Base-by-base conservation (phyloP, 2,797 vertebrate species). In the Bryconaethiops microstoma region DNA sequence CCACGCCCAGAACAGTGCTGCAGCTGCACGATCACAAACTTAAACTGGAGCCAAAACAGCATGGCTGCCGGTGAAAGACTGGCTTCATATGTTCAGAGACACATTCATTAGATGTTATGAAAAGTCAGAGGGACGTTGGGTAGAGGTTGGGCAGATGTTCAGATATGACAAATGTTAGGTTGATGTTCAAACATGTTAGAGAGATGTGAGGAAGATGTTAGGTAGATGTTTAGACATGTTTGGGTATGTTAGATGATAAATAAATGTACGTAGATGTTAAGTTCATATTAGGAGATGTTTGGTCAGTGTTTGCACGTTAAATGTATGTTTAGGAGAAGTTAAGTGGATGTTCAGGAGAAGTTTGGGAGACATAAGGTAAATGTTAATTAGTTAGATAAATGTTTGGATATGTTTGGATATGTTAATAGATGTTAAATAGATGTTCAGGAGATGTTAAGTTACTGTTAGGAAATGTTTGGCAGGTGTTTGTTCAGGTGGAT, bases 1-100 rank as follows among this genome's bases (percentile, higher is more conserved):
- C 29, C 75, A 68, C 50, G 63, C 75, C 48, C 25, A 60, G 42
- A 29, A 82, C 70, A 78, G 54, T 52, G 60, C 25, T 74, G 52
- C 62, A 82, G 76, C 62, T 82, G 70, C 62, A 52, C 70, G 21
- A 25, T 40, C 16, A 9, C 23, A 19, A 40, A 17, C 60, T 35
- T 6, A 12, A 14, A 12, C 62, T 16, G 62, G 25, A 2, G 17
- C 50, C 1, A 12, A 13, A 54, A 7, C 48, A 52, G n/a, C 13
- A n/a, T 25, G 13, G 35, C 62, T 17, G 62, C 14, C 2, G 29
- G 5, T 39, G 62, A 21, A n/a, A 57, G 19, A 39, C 71, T 55
- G 50, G 21, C 63, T 40, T 45, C 7, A 52, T 42, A 42, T 50
- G 52, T 4, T 29, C 4, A 16, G 23, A 10, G 10, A 62, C 21